Percentiles rank a stretch among this genome's conserved stretches.
phyloP scores from a whole-genome alignment of 1,140 invertebrate species.

The Bombus huntii region DNA sequence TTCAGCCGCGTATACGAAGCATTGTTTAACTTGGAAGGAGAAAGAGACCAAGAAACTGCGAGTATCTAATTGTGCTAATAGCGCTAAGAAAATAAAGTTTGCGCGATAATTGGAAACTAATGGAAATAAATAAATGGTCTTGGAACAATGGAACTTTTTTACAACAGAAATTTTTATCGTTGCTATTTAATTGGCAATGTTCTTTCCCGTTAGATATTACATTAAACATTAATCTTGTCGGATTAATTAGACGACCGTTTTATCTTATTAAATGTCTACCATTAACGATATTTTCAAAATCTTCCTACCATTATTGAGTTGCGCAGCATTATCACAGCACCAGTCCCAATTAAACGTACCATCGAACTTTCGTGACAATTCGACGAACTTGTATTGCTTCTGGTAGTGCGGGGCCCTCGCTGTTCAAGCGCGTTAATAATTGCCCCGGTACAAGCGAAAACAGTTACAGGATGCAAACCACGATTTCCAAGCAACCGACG shows the following conservation, averaged over 20 bases:
- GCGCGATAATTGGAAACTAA: neutral
- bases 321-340: neutral
- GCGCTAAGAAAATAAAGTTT: too few relatives aligned
- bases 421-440: slow-evolving; percentile 39
- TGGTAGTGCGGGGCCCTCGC: too few relatives aligned
- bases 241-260: neutral
- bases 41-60: neutral
- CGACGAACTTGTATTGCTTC: neutral
- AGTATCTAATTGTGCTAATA: neutral
- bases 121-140: too few relatives aligned
- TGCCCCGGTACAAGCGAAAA: slow-evolving; percentile 16
- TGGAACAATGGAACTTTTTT: neutral
- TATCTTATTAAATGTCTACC: neutral
- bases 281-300: too few relatives aligned
- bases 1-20: neutral
- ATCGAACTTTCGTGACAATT: neutral
- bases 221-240: neutral
- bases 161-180: neutral
- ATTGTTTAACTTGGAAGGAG: too few relatives aligned
- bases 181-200: neutral
- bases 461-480: slow-evolving; percentile 21
- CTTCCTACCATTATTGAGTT: neutral
- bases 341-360: slow-evolving; percentile 12
- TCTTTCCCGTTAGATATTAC: too few relatives aligned
- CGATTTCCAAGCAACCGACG: slow-evolving; percentile 4